Evolutionary conservation across 1,140 invertebrate genomes (phyloP).

Genomic region (Achroia grisella): DNA sequence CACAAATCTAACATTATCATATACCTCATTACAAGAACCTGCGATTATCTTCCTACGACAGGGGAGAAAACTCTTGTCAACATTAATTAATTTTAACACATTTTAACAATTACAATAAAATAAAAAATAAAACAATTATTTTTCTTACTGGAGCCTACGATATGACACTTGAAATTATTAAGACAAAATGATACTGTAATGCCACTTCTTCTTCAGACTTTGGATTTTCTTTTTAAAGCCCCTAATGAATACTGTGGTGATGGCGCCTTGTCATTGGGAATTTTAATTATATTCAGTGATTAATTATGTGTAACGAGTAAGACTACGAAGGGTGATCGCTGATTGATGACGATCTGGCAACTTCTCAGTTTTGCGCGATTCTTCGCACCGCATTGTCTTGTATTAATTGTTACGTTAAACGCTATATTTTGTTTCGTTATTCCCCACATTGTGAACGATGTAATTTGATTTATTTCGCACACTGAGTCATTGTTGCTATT

Average conservation of each 20-base stretch:
- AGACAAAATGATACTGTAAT: conserved; percentile 14
- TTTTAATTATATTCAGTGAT: conserved; percentile 71
- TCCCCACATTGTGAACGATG: conserved; percentile 40
- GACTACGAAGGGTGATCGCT: conserved; percentile 39
- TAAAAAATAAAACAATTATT: too few relatives aligned
- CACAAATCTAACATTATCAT: conserved; percentile 55
- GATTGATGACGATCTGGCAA: conserved; percentile 54
- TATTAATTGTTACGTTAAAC: conserved; percentile 65
- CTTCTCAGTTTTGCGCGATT: conserved; percentile 28
- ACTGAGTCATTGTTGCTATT: conserved; percentile 61
- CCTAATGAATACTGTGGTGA: conserved; percentile 32
- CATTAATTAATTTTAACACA: too few relatives aligned
- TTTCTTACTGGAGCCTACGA: too few relatives aligned
- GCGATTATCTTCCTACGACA: background rate
- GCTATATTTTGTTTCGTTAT: conserved; percentile 59
- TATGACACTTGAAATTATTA: conserved; percentile 10
- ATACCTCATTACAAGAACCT: conserved; percentile 6
- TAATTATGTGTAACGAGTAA: conserved; percentile 65
- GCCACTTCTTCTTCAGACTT: conserved; percentile 10
- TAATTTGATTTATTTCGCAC: conserved; percentile 58
- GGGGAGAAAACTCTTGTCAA: too few relatives aligned
- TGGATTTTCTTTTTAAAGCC: conserved; percentile 19
- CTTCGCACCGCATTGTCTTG: conserved; percentile 41
- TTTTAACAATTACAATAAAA: too few relatives aligned
- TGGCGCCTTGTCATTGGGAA: conserved; percentile 62